Evolutionary conservation across 2,113 vertebrate species (phyloP).

Genomic region (Oxygymnocypris stewartii): DNA sequence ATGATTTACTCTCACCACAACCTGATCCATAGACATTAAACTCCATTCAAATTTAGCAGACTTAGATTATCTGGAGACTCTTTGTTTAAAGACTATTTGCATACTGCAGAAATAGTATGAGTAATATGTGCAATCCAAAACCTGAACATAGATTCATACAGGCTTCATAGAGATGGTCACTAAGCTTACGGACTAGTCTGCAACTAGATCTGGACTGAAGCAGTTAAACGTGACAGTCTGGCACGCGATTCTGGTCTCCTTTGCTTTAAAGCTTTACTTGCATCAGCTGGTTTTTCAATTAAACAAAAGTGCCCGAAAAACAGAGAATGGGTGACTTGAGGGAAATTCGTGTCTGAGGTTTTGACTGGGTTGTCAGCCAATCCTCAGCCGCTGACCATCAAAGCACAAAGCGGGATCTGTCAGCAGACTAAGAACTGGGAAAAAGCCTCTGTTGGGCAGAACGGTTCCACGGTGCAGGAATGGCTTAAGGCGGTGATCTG

Average conservation of each 20-base stretch:
- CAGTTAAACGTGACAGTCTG: background rate
- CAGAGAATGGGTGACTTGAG: background rate
- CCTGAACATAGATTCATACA: background rate
- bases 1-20: background rate
- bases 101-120: background rate
- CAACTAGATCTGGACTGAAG: background rate
- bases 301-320: slow-evolving; percentile 7
- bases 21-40: background rate
- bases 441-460: slow-evolving; percentile 39
- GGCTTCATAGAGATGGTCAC: background rate
- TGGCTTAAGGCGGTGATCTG: slow-evolving; percentile 31
- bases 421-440: slow-evolving; percentile 1
- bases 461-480: slow-evolving; percentile 60
- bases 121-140: background rate
- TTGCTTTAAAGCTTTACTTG: background rate
- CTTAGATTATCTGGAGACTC: background rate
- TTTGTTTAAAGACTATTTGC: background rate
- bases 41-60: background rate
- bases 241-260: background rate
- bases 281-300: background rate
- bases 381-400: slow-evolving; percentile 49
- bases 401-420: slow-evolving; percentile 34
- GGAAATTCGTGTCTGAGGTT: slow-evolving; percentile 33
- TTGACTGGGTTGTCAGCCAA: slow-evolving; percentile 24
- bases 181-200: background rate